Percentiles rank a stretch among this genome's conserved stretches.
Evolutionary conservation across 2,888 invertebrate species (phyloP).

Genomic region (Pantelozetes paolii): DNA sequence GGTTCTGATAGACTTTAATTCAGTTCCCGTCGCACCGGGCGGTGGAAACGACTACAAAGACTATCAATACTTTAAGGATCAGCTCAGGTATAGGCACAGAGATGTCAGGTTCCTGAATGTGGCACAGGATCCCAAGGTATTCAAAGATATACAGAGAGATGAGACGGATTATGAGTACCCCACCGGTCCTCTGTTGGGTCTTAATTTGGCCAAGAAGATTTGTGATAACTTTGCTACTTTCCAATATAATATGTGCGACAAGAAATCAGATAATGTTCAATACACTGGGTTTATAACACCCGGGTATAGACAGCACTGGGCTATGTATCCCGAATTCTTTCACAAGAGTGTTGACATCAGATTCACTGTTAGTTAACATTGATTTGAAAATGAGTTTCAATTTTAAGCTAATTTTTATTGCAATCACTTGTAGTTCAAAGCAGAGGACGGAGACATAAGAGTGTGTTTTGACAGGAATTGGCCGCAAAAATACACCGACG

Average conservation of each 20-base stretch:
- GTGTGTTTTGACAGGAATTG: no score
- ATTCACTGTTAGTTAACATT: no score
- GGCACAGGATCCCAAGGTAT: slow-evolving; percentile 17
- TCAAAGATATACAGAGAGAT: slow-evolving; percentile 21
- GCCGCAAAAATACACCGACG: neutral
- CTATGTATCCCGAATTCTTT: no score
- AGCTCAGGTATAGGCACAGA: slow-evolving; percentile 26
- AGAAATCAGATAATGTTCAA: no score
- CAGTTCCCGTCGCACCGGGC: neutral
- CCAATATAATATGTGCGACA: slow-evolving; percentile 43
- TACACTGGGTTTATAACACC: no score
- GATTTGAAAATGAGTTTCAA: no score
- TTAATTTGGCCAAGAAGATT: slow-evolving; percentile 41
- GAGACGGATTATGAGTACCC: slow-evolving; percentile 25
- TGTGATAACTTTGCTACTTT: slow-evolving; percentile 45
- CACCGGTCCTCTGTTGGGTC: neutral
- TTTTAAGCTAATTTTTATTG: no score
- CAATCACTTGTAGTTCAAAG: no score
- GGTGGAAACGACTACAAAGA: slow-evolving; percentile 20
- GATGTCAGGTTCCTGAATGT: slow-evolving; percentile 23
- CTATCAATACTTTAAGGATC: slow-evolving; percentile 36
- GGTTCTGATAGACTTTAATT: slow-evolving; percentile 31
- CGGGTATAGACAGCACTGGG: no score
- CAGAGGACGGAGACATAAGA: no score
- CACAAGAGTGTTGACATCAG: no score